A percentile compares a stretch with the other conserved stretches of the same genome.
These are phyloP conservation scores for Cylindroiulus punctatus DNA, from an alignment of 2,888 invertebrate species.

Conservation along the genomic window DNA sequence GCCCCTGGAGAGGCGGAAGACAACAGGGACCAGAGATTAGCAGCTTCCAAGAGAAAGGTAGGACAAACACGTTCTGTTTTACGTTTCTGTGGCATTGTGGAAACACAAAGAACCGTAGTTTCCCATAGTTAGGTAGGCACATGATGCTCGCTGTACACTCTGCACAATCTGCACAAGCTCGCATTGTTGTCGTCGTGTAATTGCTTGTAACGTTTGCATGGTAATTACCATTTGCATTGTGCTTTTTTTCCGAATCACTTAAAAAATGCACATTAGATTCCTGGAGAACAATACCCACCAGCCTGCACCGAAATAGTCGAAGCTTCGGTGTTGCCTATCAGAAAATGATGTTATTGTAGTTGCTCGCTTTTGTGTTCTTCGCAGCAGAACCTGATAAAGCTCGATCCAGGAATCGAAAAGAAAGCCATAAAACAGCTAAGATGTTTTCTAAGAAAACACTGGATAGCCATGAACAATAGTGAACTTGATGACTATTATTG, in stretches of 20 bases:
- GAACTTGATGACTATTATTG: too few relatives aligned
- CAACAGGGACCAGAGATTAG: constrained; percentile 82
- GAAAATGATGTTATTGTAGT: neutral
- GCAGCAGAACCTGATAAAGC: neutral
- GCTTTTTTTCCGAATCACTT: neutral
- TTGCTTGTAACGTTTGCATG: neutral
- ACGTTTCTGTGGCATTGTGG: neutral
- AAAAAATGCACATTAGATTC: neutral
- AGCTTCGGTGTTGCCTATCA: neutral
- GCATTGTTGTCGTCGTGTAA: neutral
- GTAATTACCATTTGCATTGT: neutral
- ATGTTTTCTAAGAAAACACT: neutral
- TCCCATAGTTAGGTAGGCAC: neutral
- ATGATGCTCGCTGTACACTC: neutral
- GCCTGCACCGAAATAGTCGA: neutral
- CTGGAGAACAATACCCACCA: neutral
- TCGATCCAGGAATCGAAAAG: neutral
- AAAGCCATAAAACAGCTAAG: neutral
- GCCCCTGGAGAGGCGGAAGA: constrained; percentile 90
- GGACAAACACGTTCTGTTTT: neutral
- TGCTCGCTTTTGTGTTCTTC: neutral
- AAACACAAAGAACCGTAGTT: neutral
- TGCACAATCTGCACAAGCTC: neutral
- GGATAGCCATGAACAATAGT: too few relatives aligned
- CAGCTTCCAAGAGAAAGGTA: constrained; percentile 87